A percentile compares a stretch with the other conserved stretches of the same genome.
Evolutionary conservation across 2,888 invertebrate genomes (phyloP).

Genomic region (Morpho helenor): DNA sequence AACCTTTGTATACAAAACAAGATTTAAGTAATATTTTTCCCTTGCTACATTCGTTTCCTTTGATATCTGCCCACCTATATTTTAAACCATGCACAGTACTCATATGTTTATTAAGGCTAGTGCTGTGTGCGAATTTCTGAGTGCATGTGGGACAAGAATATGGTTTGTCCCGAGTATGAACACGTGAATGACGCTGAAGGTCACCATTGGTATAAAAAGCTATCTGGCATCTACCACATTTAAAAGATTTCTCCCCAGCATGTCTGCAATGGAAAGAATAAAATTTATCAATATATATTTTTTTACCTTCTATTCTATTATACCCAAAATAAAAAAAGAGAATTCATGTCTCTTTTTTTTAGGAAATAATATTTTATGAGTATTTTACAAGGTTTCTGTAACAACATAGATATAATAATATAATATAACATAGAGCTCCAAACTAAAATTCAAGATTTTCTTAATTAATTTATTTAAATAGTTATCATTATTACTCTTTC

Average conservation of each 20-base stretch:
- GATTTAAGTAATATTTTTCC: too few species aligned
- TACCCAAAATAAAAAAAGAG: too few species aligned
- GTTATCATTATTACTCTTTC: too few species aligned
- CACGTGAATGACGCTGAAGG: slow-evolving; percentile 54
- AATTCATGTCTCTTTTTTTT: too few species aligned
- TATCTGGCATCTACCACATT: slow-evolving; percentile 55
- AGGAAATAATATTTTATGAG: too few species aligned
- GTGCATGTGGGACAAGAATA: slow-evolving; percentile 60
- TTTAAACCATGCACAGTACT: slow-evolving; percentile 56
- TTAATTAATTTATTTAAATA: neutral
- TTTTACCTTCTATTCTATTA: too few species aligned
- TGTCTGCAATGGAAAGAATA: slow-evolving; percentile 44
- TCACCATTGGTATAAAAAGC: slow-evolving; percentile 60
- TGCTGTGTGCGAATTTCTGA: slow-evolving; percentile 61
- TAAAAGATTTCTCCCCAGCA: slow-evolving; percentile 57
- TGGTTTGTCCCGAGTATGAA: slow-evolving; percentile 65
- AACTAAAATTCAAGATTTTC: neutral
- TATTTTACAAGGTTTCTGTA: too few species aligned
- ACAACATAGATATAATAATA: too few species aligned
- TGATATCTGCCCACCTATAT: slow-evolving; percentile 60
- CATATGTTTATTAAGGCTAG: slow-evolving; percentile 71
- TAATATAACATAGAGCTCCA: too few species aligned
- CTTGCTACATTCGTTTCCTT: slow-evolving; percentile 22
- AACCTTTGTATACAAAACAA: too few species aligned
- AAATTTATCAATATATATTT: too few species aligned